Percentiles rank a stretch among this genome's conserved stretches.
Evolutionary conservation across 2,113 vertebrate species (phyloP).

Genomic region (Malaclemys terrapin): DNA sequence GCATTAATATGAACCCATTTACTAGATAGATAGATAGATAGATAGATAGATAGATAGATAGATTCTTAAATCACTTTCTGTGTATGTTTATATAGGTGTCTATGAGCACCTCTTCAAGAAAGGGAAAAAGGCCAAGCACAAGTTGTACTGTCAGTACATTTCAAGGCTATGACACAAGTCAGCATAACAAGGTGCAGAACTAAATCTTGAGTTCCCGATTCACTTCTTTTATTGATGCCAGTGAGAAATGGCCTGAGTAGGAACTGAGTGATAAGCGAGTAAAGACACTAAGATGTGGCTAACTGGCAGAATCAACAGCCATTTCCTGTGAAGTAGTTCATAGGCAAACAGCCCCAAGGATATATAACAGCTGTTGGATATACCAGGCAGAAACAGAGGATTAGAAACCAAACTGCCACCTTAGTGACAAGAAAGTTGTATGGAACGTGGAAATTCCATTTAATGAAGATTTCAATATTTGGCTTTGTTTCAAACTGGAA

Average conservation of each 20-base stretch:
- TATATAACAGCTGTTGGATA: not conserved
- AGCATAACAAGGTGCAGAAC: not conserved
- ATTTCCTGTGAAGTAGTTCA: not conserved
- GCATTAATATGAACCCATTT: not conserved
- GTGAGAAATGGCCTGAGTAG: not conserved
- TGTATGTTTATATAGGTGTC: not conserved
- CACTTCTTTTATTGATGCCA: not conserved
- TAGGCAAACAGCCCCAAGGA: not conserved
- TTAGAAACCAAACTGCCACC: not conserved
- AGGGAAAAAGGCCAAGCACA: not conserved
- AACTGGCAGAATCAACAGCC: not conserved
- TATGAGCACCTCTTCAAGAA: not conserved
- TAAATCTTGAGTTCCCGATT: not conserved
- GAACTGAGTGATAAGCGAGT: not conserved
- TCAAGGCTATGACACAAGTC: not conserved
- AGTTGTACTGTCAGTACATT: not conserved
- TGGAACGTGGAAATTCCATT: not conserved
- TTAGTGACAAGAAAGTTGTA: not conserved
- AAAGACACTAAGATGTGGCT: not conserved
- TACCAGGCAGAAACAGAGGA: not conserved
- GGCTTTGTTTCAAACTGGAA: not conserved
- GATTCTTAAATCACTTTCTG: not conserved
- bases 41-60: too few species aligned
- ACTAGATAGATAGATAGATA: not conserved
- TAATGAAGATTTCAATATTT: not conserved